phyloP scores from a whole-genome alignment of 2,113 vertebrate species.

The rat (Rattus norvegicus) region GRCr8 NC_086021.1:165903001-165903500 shows the following conservation, averaged over 20 bases:
- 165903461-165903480: background rate
- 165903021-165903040: background rate
- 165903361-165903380: background rate
- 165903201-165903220: slow-evolving; percentile 95
- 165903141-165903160: background rate
- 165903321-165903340: slow-evolving; percentile 5
- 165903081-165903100: background rate
- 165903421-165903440: background rate
- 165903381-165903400: background rate
- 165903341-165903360: background rate
- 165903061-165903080: background rate
- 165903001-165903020: background rate
- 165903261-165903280: slow-evolving; percentile 17
- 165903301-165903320: background rate
- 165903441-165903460: background rate
- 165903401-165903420: background rate
- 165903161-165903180: slow-evolving; percentile 93
- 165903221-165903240: slow-evolving; percentile 90
- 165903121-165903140: background rate
- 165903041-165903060: background rate
- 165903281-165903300: background rate
- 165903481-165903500: background rate
- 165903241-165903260: slow-evolving; percentile 52
- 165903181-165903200: slow-evolving; percentile 95
- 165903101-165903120: background rate